Evolutionary conservation across 2,113 vertebrate genomes (phyloP), one percentile per base, ranked within the genome.

Genomic region (Jacana jacana): DNA sequence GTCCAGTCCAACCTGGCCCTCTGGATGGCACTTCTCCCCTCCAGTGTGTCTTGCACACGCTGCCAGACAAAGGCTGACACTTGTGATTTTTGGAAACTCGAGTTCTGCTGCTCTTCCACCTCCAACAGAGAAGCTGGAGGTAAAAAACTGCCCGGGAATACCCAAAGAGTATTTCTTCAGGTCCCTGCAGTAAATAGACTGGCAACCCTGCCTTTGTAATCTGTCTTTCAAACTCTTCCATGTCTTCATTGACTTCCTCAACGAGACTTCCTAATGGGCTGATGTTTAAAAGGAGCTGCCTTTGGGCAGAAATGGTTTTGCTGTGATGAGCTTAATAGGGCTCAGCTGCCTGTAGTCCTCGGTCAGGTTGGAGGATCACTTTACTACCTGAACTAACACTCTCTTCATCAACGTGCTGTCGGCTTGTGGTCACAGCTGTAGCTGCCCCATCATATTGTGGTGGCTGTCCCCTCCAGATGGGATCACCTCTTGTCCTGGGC

Each of bases 361-460:
- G 1, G 63, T 54, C 31, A 40, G 70, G 75, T 44, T 40, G 40
- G 33, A 51, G 55, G 33, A 86, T 4, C 22, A 6, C 3, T 25
- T 40, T 51, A 25, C 35, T 13, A 24, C 65, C 44, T 11, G 54
- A 20, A 78, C 46, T 11, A 60, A n/a, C 0, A 0, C 31, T 30
- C 20, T 64, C 55, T 8, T 40, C 63, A 11, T 24, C 66, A 27
- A 20, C 13, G 6, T 4, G 69, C 40, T 37, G 20, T 22, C 19
- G 7, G 60, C 49, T 54, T 4, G 2, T 49, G 28, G 51, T 31
- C 60, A 20, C 0, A 0, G 30, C 57, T 7, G 15, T 10, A 33
- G 49, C 52, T 81, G 75, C 37, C 55, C 65, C 71, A 13, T 35
- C 11, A 1, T 4, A 1, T 9, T 8, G 39, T 1, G 4, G 33